Evolutionary conservation across 2,113 vertebrate species (phyloP).

Genomic region (Podarcis cretensis): DNA sequence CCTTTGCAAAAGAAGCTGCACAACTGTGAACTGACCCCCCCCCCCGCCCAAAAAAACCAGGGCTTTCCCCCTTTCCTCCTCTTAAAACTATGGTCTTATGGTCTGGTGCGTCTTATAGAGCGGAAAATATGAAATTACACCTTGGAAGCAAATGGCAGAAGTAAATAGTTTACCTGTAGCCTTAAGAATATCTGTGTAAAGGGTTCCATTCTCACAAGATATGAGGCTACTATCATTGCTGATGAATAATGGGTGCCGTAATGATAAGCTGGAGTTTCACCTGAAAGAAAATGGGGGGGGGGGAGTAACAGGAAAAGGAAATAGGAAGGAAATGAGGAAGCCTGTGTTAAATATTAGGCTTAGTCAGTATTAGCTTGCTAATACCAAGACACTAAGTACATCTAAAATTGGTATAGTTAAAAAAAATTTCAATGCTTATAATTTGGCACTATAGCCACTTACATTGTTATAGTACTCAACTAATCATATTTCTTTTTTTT

Average conservation of each 20-base stretch:
- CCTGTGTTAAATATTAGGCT: background rate
- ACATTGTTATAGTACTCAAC: background rate
- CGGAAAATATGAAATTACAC: background rate
- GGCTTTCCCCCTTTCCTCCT: no score
- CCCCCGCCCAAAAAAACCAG: no score
- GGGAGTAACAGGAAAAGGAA: constrained; percentile 12
- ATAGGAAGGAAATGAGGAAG: constrained; percentile 14
- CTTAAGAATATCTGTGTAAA: constrained; percentile 98
- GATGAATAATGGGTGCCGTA: constrained; percentile 99
- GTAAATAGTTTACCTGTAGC: constrained; percentile 85
- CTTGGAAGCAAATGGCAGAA: background rate
- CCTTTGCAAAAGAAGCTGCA: no score
- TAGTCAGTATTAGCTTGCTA: background rate
- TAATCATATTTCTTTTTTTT: background rate
- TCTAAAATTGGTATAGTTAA: background rate
- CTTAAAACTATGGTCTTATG: no score
- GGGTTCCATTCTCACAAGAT: constrained; percentile 96
- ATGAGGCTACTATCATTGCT: constrained; percentile 98
- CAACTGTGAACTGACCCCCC: no score
- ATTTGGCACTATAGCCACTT: background rate
- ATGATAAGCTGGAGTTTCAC: constrained; percentile 97
- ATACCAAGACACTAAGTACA: background rate
- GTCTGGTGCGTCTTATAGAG: no score
- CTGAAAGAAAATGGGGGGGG: constrained; percentile 65
- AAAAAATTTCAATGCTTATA: background rate